Evolutionary conservation across 2,113 vertebrate genomes (phyloP).

Genomic region (Petroica traversi): DNA sequence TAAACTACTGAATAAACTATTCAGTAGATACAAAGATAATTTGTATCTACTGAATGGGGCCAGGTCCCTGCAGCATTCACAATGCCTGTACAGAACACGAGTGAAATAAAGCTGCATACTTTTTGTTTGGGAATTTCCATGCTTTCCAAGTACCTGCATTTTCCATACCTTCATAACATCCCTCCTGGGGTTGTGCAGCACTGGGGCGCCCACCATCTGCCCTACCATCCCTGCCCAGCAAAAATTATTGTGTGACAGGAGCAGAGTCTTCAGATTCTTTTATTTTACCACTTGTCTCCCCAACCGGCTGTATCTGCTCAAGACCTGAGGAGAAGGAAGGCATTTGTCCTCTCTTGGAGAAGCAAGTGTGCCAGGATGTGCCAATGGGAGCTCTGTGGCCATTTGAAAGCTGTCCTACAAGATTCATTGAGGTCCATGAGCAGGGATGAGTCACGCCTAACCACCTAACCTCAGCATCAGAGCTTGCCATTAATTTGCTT

Average conservation of each 20-base stretch:
- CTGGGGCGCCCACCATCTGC: neutral
- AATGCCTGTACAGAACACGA: neutral
- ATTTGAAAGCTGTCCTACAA: neutral
- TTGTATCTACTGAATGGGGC: neutral
- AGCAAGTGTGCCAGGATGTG: neutral
- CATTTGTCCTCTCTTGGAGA: neutral
- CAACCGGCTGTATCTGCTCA: neutral
- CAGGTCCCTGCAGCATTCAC: neutral
- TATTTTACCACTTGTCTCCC: neutral
- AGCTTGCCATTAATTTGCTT: neutral
- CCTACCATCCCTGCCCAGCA: neutral
- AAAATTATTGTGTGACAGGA: neutral
- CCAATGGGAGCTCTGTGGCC: fast-evolving
- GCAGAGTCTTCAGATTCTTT: neutral
- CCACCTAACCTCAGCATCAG: neutral
- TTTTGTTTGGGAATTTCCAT: neutral
- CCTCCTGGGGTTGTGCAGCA: neutral
- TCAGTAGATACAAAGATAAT: no score
- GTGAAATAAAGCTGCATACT: neutral
- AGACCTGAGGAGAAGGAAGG: neutral
- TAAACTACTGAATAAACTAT: no score
- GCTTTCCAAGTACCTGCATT: neutral
- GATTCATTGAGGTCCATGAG: neutral
- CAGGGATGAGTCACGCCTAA: neutral
- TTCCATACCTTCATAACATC: neutral